Evolutionary conservation across 2,888 invertebrate species (phyloP).

Genomic region (Diarsia rubi): DNA sequence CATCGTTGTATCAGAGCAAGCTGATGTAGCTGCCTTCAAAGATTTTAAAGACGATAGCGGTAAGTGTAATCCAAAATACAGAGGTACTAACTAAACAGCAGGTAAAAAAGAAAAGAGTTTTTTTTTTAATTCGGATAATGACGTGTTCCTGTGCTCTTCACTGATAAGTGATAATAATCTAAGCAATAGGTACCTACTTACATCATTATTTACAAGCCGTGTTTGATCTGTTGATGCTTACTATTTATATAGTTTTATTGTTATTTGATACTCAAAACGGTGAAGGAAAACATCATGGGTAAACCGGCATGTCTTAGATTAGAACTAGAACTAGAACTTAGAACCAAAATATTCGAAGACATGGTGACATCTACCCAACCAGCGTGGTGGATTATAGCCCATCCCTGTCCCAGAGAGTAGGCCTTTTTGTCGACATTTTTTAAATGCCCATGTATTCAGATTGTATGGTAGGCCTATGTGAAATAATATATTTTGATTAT

Average conservation of each 20-base stretch:
- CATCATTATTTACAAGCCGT: not conserved
- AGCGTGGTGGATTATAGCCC: too few species aligned
- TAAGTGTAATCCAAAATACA: constrained; percentile 68
- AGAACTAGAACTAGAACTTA: too few species aligned
- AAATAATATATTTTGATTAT: too few species aligned
- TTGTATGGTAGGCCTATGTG: too few species aligned
- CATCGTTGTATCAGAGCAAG: constrained; percentile 97
- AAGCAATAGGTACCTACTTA: not conserved
- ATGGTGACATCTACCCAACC: too few species aligned
- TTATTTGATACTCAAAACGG: not conserved
- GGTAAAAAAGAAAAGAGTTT: not conserved
- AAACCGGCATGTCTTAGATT: too few species aligned
- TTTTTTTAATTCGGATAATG: not conserved
- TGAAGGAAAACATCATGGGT: too few species aligned
- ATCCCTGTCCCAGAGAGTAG: too few species aligned
- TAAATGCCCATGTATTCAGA: too few species aligned
- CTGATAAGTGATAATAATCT: not conserved
- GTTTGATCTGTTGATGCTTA: not conserved
- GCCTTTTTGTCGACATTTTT: too few species aligned
- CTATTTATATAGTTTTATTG: not conserved
- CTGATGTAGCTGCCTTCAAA: constrained; percentile 97
- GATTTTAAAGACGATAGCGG: constrained; percentile 94
- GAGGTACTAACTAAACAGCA: too few species aligned
- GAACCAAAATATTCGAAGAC: too few species aligned
- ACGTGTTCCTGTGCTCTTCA: not conserved